Conservation (phyloP, 1,140 invertebrate genomes). For the Ceratina calcarata region DNA sequence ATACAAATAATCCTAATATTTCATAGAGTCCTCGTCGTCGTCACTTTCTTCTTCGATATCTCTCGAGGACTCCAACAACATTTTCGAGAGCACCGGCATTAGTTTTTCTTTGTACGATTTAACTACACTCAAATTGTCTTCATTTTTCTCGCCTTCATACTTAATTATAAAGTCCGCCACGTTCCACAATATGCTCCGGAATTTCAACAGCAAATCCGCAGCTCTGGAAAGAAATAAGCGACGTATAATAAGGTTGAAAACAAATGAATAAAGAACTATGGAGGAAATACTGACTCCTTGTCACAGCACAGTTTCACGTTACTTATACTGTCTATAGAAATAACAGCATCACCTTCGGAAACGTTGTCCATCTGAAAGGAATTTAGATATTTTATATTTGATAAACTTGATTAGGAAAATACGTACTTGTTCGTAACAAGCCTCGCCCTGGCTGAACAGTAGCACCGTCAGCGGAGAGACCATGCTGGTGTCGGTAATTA, state of each 20-base stretch:
- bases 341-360: not conserved
- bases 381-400: not conserved
- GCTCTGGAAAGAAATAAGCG: conserved; percentile 71
- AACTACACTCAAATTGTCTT: not conserved
- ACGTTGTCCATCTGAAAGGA: not conserved
- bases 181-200: conserved; percentile 80
- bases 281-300: conserved; percentile 71
- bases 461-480: conserved; percentile 81
- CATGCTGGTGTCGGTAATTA: conserved; percentile 80
- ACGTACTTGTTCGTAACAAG: conserved; percentile 65
- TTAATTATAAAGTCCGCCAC: conserved; percentile 81
- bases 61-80: not conserved
- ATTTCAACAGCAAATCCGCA: conserved; percentile 76
- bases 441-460: conserved; percentile 76
- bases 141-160: conserved; percentile 64
- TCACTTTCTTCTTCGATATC: not conserved
- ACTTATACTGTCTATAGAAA: conserved; percentile 71
- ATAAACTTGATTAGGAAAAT: not conserved
- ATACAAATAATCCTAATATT: not conserved
- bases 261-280: conserved; percentile 18
- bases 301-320: conserved; percentile 74
- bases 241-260: conserved; percentile 30
- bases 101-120: conserved; percentile 15
- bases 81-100: conserved; percentile 17
- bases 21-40: not conserved